Base-by-base conservation (phyloP, 92 coral and sea anemone species). In the Siderastrea radians region DNA sequence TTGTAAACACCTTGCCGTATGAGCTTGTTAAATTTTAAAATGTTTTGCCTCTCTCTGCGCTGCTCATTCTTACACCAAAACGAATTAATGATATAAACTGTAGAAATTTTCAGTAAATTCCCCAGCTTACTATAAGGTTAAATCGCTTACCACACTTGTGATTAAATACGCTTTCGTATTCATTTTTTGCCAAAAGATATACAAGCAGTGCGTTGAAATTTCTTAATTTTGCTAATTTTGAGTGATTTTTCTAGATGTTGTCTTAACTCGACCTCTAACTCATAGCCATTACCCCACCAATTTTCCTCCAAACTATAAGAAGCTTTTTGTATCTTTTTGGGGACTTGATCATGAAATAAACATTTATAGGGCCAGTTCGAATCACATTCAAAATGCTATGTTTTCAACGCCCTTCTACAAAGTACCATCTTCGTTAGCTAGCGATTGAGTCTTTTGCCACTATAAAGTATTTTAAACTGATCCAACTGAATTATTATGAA, bases 11-110 rank as follows among this genome's bases (percentile, higher is more conserved):
- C 15, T 72, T 68, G 7, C 49, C 15, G 8, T 45, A 26, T 38
- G 48, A 67, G 48, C 72, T 67, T 48, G 75, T 71, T 48, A 71
- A 71, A 71, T 12, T 12, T 72, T 16, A 16, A 72, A 72, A 26
- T 26, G 6, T 8, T 8, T n/a, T 44, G 6, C 15, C 7, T 49
- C 66, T 49, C 19, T 49, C 76, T 48, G n/a, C 43, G 53, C 8
- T 26, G 13, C 9, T 52, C 77, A 72, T 19, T 49, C 59, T 7
- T 17, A 72, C 12, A 2, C 8, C 77, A 73, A 48, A 47, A 6
- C 50, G 3, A 47, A 69, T 44, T 45, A 47, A 45, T 45, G 50
- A 69, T 5, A 44, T 69, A 44, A 69, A 47, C 50, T 1, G 51
- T 47, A 46, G 49, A 43, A 47, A 16, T 43, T 43, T 38, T 6